Base-by-base conservation (phyloP, 2,888 invertebrate species). In the Dryomyza anilis region DNA sequence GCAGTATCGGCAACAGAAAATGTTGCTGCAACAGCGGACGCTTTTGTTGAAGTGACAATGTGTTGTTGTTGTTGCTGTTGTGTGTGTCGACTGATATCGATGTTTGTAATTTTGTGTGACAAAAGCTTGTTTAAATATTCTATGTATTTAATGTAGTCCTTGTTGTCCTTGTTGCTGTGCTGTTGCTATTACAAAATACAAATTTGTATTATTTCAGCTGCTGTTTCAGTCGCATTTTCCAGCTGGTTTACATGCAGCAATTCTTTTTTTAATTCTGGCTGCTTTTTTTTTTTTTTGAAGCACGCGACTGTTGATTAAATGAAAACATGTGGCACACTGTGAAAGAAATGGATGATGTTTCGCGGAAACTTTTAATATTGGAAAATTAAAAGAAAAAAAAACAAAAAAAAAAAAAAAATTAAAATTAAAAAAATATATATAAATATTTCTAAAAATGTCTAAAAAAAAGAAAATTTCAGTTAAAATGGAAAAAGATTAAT, bases 81-180 rank as follows among this genome's bases (percentile, higher is more conserved):
- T 14, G 21, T 45, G 46, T n/a, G n/a, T n/a, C n/a, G n/a, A n/a
- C n/a, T n/a, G n/a, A n/a, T n/a, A n/a, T n/a, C n/a, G n/a, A n/a
- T n/a, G n/a, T n/a, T n/a, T n/a, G n/a, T n/a, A 19, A 39, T 29
- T 55, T 61, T 45, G 36, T 55, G 30, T 48, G 50, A 55, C 56
- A 46, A 53, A 52, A 61, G 19, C 39, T 43, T n/a, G 43, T 53
- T 62, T 52, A 53, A 62, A 30, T 62, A 52, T 52, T 39, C 45
- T 67, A 59, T 53, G 52, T 46, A 43, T 68, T 30, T 48, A 48
- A 50, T 60, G 61, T 21, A 33, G 14, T 39, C 58, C 57, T 65
- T 63, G 62, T 43, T 59, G 57, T 45, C 63, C n/a, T 43, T 52
- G 61, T 27, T 33, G n/a, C n/a, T n/a, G n/a, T 45, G 45, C 19